Evolutionary conservation across 2,113 vertebrate genomes (phyloP).

Genomic region (Passer domesticus): DNA sequence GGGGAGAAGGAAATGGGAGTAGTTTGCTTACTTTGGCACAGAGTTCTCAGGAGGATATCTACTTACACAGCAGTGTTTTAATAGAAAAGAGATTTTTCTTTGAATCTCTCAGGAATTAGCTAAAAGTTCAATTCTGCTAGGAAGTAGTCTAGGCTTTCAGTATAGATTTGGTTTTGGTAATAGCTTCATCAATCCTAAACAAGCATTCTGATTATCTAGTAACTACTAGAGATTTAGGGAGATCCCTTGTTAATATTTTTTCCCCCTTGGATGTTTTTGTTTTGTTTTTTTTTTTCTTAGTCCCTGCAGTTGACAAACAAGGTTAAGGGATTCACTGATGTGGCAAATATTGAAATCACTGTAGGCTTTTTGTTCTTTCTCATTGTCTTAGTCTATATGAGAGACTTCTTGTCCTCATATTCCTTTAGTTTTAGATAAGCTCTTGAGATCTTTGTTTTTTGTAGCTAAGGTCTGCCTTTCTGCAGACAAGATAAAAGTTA

Average conservation of each 20-base stretch:
- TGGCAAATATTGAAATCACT: conserved; percentile 49
- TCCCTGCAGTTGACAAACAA: conserved; percentile 31
- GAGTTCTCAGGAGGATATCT: background rate
- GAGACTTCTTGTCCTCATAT: conserved; percentile 7
- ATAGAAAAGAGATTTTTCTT: background rate
- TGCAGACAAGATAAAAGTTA: background rate
- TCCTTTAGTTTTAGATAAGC: conserved; percentile 1
- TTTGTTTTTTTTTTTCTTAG: background rate
- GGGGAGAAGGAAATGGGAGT: background rate
- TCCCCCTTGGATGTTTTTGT: background rate
- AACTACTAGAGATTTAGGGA: background rate
- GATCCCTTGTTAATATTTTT: background rate
- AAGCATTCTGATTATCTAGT: conserved; percentile 1
- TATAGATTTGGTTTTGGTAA: conserved; percentile 6
- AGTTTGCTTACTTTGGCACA: background rate
- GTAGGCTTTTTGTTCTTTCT: conserved; percentile 28
- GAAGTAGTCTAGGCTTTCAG: background rate
- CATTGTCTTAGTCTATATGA: background rate
- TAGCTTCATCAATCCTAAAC: background rate
- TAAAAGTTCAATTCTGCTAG: background rate
- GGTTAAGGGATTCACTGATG: conserved; percentile 18
- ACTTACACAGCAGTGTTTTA: background rate
- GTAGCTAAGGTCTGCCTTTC: background rate
- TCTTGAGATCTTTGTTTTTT: conserved; percentile 1
- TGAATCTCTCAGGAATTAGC: background rate